These are phyloP conservation scores for Gryllus longicercus DNA, from an alignment of 2,888 invertebrate genomes.

Conservation along the genomic window DNA sequence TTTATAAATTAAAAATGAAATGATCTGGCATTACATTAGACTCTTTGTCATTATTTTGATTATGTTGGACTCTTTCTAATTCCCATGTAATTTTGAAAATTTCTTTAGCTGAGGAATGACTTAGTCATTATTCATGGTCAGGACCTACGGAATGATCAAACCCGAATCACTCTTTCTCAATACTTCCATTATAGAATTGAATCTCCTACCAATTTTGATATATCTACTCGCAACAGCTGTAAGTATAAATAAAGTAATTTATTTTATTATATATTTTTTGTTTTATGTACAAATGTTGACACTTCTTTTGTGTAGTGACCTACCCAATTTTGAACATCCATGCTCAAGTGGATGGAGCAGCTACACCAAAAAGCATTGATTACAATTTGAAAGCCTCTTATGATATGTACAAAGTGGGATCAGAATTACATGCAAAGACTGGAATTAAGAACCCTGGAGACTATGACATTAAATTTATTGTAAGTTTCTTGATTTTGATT, in stretches of 20 bases:
- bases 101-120: neutral
- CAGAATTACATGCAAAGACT: slow-evolving; percentile 47
- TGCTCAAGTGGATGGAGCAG: slow-evolving; percentile 54
- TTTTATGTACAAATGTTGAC: neutral
- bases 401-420: slow-evolving; percentile 54
- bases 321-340: slow-evolving; percentile 55
- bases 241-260: slow-evolving; percentile 37
- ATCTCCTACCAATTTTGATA: slow-evolving; percentile 48
- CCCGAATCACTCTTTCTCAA: slow-evolving; percentile 54
- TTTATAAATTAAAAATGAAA: neutral
- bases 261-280: slow-evolving; percentile 22
- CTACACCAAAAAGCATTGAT: slow-evolving; percentile 56
- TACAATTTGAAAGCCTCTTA: slow-evolving; percentile 58
- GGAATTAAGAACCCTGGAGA: slow-evolving; percentile 51
- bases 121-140: slow-evolving; percentile 55
- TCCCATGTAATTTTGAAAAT: too few species aligned
- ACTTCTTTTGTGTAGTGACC: slow-evolving; percentile 47
- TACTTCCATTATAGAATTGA: slow-evolving; percentile 44
- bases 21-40: neutral
- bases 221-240: slow-evolving; percentile 53
- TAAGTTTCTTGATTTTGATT: slow-evolving; percentile 50
- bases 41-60: neutral
- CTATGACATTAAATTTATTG: slow-evolving; percentile 57
- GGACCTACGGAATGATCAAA: slow-evolving; percentile 56
- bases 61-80: neutral